A percentile compares a stretch with the other conserved stretches of the same genome.
phyloP scores from a whole-genome alignment of 1,140 invertebrate species.

The Drosophila parvula region DNA sequence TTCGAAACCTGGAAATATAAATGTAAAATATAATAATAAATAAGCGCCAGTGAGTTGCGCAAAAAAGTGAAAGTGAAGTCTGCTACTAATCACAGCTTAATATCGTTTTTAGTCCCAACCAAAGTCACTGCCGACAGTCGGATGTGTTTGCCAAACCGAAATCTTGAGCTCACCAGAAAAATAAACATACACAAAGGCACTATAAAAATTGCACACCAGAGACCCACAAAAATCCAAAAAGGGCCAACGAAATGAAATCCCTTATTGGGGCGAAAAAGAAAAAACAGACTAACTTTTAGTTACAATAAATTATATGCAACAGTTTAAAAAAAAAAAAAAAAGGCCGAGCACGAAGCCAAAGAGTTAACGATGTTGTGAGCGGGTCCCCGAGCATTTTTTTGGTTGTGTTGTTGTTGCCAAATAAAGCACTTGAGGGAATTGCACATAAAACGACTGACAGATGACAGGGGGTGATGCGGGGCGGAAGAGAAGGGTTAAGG shows the following conservation, averaged over 20 bases:
- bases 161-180: constrained; percentile 50
- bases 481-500: constrained; percentile 28
- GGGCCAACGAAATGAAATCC: constrained; percentile 38
- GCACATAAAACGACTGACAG: constrained; percentile 73
- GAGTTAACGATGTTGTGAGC: constrained; percentile 71
- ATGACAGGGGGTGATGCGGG: constrained; percentile 28
- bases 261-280: constrained; percentile 3
- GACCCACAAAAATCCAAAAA: constrained; percentile 57
- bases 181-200: constrained; percentile 38
- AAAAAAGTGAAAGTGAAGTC: constrained; percentile 53
- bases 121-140: constrained; percentile 68
- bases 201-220: constrained; percentile 76
- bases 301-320: constrained; percentile 83
- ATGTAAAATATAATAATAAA: constrained; percentile 8
- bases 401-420: constrained; percentile 48
- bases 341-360: constrained; percentile 27
- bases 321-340: constrained; percentile 50
- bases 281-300: constrained; percentile 61
- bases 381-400: constrained; percentile 21
- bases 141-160: constrained; percentile 60
- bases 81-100: constrained; percentile 77
- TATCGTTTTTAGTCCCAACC: constrained; percentile 66
- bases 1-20: too few relatives aligned
- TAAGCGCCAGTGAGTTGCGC: not conserved
- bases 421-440: constrained; percentile 82